Percentiles rank a stretch among this genome's conserved stretches.
Evolutionary conservation across 2,888 invertebrate species (phyloP).

Genomic region (Caenorhabditis sulstoni): DNA sequence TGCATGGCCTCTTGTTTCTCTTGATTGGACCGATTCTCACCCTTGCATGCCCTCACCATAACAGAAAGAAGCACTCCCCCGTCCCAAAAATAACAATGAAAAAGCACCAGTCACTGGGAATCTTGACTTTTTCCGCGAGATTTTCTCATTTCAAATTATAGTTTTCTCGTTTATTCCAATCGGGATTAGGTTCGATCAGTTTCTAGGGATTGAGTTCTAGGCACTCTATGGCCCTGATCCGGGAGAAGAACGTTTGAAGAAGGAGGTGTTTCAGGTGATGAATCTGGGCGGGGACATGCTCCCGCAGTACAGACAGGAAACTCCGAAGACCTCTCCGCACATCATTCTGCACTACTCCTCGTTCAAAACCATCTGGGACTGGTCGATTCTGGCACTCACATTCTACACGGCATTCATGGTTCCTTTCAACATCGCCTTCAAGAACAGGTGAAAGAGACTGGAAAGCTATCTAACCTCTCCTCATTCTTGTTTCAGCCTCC

Average conservation of each 20-base stretch:
- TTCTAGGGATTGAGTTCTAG: slow-evolving; percentile 3
- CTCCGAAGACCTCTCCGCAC: slow-evolving; percentile 99
- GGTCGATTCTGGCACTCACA: slow-evolving; percentile 99
- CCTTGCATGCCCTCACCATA: slow-evolving; percentile 28
- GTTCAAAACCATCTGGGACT: slow-evolving; percentile 97
- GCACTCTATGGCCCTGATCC: slow-evolving; percentile 12
- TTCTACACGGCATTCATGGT: slow-evolving; percentile 99
- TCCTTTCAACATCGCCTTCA: slow-evolving; percentile 99
- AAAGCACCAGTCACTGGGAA: slow-evolving; percentile 41
- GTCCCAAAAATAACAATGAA: background rate
- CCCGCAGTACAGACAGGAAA: slow-evolving; percentile 98
- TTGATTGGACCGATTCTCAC: slow-evolving; percentile 5
- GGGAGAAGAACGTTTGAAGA: background rate
- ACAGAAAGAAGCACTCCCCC: slow-evolving; percentile 59
- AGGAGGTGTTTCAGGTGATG: slow-evolving; percentile 84
- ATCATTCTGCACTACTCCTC: slow-evolving; percentile 99
- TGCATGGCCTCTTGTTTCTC: background rate
- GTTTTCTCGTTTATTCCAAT: background rate
- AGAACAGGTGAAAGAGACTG: slow-evolving; percentile 87
- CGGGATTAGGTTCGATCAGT: slow-evolving; percentile 1
- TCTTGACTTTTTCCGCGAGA: background rate
- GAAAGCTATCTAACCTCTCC: slow-evolving; percentile 4
- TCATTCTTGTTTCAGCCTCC: slow-evolving; percentile 40
- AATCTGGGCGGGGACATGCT: slow-evolving; percentile 97
- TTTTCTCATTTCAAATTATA: background rate